These are phyloP conservation scores for Doryteuthis pealeii DNA, from an alignment of 1,140 invertebrate genomes.

Conservation along the genomic window DNA sequence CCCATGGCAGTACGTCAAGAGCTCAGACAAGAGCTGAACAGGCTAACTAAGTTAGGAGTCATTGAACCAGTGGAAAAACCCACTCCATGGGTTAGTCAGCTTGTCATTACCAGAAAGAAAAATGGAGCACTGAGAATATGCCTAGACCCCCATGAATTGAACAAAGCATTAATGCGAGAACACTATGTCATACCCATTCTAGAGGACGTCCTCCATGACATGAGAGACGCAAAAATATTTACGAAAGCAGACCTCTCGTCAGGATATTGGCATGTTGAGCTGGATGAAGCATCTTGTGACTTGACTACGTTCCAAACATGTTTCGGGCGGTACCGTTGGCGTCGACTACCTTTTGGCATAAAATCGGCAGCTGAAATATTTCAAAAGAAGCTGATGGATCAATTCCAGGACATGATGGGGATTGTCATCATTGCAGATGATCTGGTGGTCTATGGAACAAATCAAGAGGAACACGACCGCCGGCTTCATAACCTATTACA, in stretches of 20 bases:
- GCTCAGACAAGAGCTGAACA: neutral
- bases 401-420: neutral
- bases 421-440: neutral
- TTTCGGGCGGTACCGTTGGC: no score
- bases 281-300: neutral
- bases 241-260: neutral
- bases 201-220: neutral
- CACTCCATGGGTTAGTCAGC: no score
- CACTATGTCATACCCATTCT: neutral
- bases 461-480: neutral
- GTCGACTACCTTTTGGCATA: neutral
- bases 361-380: neutral
- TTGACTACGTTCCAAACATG: neutral
- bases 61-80: no score
- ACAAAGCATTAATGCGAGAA: neutral
- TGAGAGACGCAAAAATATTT: neutral
- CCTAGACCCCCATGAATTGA: neutral
- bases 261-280: neutral
- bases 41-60: neutral
- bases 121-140: neutral
- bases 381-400: neutral
- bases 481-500: no score
- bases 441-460: neutral
- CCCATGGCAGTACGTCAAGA: neutral
- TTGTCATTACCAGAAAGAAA: no score